A percentile compares a stretch with the other conserved stretches of the same genome.
Conservation (phyloP, 2,888 invertebrate genomes). For the Stenurella melanura region DNA sequence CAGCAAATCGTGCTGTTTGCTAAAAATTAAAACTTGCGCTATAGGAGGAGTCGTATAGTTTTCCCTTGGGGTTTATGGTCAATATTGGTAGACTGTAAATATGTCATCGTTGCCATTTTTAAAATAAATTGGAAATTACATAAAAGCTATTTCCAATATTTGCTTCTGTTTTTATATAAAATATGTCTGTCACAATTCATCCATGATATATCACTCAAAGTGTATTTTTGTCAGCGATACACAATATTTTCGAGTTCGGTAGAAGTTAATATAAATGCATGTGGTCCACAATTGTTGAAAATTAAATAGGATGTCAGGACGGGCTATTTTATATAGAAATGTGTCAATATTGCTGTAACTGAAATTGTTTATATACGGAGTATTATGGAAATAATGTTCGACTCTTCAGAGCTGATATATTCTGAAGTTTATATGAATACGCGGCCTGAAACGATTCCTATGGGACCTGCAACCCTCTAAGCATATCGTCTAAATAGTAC, state of each 20-base stretch:
- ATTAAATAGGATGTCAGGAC: not conserved
- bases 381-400: too few relatives aligned
- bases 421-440: too few relatives aligned
- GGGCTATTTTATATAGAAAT: not conserved
- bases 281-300: not conserved
- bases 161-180: slow-evolving; percentile 14
- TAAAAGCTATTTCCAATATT: slow-evolving; percentile 18
- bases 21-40: not conserved
- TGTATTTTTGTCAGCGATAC: not conserved
- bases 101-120: slow-evolving; percentile 23
- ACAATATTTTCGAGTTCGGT: not conserved
- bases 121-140: slow-evolving; percentile 24
- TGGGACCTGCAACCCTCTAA: too few relatives aligned
- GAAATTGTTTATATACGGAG: too few relatives aligned
- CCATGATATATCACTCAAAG: slow-evolving; percentile 19
- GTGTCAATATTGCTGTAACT: too few relatives aligned
- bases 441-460: too few relatives aligned
- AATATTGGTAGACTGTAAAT: not conserved
- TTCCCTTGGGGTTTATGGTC: slow-evolving; percentile 9
- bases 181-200: slow-evolving; percentile 16
- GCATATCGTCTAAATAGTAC: too few relatives aligned
- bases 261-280: too few relatives aligned
- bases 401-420: too few relatives aligned
- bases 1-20: not conserved
- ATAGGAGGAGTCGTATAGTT: not conserved